A percentile compares a stretch with the other conserved stretches of the same genome.
Conservation (phyloP, 2,888 invertebrate species). For the Vandiemenella viatica region DNA sequence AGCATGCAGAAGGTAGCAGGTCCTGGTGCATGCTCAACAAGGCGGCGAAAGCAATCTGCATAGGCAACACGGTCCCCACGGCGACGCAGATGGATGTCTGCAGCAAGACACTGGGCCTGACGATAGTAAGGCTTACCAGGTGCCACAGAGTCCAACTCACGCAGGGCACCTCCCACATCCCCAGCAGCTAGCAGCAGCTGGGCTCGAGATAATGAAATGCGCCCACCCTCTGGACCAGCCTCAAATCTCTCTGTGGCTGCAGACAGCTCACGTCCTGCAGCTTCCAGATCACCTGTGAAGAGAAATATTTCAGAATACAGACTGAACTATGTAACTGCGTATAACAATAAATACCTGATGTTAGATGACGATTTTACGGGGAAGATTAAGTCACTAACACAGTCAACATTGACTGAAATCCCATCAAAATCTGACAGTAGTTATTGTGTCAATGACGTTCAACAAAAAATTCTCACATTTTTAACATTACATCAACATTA, state of each 20-base stretch:
- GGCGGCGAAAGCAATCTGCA: slow-evolving; percentile 69
- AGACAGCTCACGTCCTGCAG: slow-evolving; percentile 69
- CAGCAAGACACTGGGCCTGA: slow-evolving; percentile 51
- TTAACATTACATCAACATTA: too few species aligned
- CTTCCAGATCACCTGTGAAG: slow-evolving; percentile 47
- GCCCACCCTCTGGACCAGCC: slow-evolving; percentile 71
- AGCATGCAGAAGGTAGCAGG: slow-evolving; percentile 66
- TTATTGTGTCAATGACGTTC: too few species aligned
- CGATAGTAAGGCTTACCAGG: slow-evolving; percentile 74
- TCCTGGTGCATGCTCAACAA: slow-evolving; percentile 58
- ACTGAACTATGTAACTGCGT: too few species aligned
- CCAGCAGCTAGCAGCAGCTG: slow-evolving; percentile 67
- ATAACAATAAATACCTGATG: too few species aligned
- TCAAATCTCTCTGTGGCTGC: slow-evolving; percentile 39
- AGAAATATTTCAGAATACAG: too few species aligned
- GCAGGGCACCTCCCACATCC: slow-evolving; percentile 67
- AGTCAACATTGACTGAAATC: too few species aligned
- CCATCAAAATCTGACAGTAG: too few species aligned
- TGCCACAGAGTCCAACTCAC: slow-evolving; percentile 57
- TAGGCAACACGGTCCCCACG: slow-evolving; percentile 77
- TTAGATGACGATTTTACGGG: too few species aligned
- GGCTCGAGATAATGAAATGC: slow-evolving; percentile 70
- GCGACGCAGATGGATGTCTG: slow-evolving; percentile 75
- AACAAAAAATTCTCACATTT: too few species aligned
- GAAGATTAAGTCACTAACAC: too few species aligned